Conservation (phyloP, 2,888 invertebrate genomes). For the Drosophila macrothrix region DNA sequence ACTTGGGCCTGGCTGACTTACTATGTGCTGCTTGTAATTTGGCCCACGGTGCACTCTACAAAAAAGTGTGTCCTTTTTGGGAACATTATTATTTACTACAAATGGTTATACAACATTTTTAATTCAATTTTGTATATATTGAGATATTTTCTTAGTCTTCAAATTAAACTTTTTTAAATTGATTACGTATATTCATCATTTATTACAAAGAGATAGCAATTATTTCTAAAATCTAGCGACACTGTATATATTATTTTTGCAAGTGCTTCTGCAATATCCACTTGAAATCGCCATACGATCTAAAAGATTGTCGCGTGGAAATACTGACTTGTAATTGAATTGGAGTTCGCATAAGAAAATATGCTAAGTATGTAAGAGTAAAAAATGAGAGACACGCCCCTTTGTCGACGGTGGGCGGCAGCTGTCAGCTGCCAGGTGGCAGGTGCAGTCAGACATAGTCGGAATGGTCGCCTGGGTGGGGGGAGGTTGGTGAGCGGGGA, state of each 20-base stretch:
- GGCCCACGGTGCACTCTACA: slow-evolving; percentile 16
- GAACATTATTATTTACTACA: not conserved
- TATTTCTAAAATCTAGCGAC: not conserved
- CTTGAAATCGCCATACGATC: slow-evolving; percentile 39
- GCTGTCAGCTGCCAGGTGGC: slow-evolving; percentile 54
- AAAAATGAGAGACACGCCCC: slow-evolving; percentile 44
- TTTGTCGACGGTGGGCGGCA: slow-evolving; percentile 33
- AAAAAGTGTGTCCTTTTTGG: not conserved
- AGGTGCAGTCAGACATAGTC: slow-evolving; percentile 48
- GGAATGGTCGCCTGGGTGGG: not conserved
- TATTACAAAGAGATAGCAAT: not conserved
- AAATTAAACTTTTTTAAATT: not conserved
- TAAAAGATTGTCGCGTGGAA: slow-evolving; percentile 53
- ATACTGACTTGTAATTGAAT: slow-evolving; percentile 62
- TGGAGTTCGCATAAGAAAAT: slow-evolving; percentile 52
- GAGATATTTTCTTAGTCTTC: not conserved
- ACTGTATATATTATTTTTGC: not conserved
- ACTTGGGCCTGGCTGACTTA: slow-evolving; percentile 21
- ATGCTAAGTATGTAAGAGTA: slow-evolving; percentile 56
- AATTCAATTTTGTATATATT: not conserved
- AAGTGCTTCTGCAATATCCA: slow-evolving; percentile 16
- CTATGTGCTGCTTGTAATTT: slow-evolving; percentile 14
- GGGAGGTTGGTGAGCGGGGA: not conserved
- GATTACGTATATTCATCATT: not conserved
- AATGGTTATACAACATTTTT: not conserved